Evolutionary conservation across 1,140 invertebrate species (phyloP).

Genomic region (Tribolium madens): DNA sequence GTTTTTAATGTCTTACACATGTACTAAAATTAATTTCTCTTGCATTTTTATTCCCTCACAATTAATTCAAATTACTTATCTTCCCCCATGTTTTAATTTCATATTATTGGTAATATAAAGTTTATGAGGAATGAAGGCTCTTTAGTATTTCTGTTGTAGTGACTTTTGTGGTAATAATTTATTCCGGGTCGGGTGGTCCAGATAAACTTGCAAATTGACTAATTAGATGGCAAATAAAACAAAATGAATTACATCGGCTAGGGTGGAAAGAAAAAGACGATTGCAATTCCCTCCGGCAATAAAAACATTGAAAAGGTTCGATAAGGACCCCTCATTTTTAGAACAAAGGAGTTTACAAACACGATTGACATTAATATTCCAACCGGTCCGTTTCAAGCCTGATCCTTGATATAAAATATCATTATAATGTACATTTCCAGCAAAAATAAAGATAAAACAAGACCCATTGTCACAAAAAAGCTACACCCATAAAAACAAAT

Average conservation of each 20-base stretch:
- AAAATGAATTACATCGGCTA: conserved; percentile 47
- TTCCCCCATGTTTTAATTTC: not conserved
- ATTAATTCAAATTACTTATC: no score
- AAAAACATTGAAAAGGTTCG: conserved; percentile 57
- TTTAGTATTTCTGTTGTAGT: not conserved
- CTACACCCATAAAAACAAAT: conserved; percentile 56
- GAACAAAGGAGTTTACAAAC: conserved; percentile 54
- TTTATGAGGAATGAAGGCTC: not conserved
- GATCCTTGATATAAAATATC: conserved; percentile 51
- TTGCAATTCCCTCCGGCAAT: conserved; percentile 43
- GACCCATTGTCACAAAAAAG: conserved; percentile 52
- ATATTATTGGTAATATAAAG: not conserved
- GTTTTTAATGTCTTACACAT: conserved; percentile 35
- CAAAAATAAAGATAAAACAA: conserved; percentile 59
- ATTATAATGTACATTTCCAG: conserved; percentile 57
- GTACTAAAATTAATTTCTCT: conserved; percentile 21
- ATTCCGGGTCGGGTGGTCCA: conserved; percentile 32
- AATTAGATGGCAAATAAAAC: conserved; percentile 52
- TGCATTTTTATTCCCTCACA: no score
- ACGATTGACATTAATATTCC: conserved; percentile 57
- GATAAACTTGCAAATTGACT: conserved; percentile 50
- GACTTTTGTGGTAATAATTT: conserved; percentile 24
- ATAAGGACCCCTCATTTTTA: conserved; percentile 54
- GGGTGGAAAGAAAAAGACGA: conserved; percentile 22
- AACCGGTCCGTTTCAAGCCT: conserved; percentile 25